Base-by-base conservation (phyloP, 2,888 invertebrate genomes). In the Oscheius sp. region DNA sequence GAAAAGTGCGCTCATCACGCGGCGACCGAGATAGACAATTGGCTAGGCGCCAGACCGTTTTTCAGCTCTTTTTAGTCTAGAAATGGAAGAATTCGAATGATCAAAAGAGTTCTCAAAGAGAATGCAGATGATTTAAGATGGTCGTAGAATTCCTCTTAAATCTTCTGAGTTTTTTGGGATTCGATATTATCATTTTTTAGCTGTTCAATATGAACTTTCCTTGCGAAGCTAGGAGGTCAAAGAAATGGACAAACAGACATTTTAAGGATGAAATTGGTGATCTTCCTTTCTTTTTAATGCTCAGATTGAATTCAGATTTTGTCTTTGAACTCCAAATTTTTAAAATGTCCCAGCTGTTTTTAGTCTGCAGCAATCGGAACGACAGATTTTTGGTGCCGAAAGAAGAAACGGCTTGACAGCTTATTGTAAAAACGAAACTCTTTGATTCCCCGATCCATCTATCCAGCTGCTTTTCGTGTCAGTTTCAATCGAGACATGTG, bases 21-120 rank as follows among this genome's bases (percentile, higher is more conserved):
- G 27, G 52, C 42, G 17, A 12, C 5, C n/a, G 17, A 29, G 29
- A 52, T n/a, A 52, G 52, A 52, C 52, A 52, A 52, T 52, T 52
- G 48, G 48, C 48, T 20, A 5, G 20, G 52, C 23, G 27, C 52
- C 52, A 52, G 10, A n/a, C n/a, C n/a, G n/a, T n/a, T 52, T 52
- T 27, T 12, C 23, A 48, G 42, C 12, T 42, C 6, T 15, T 17
- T 8, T 42, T 20, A 20, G n/a, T 15, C 42, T 17, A 42, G 20
- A 42, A 42, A 42, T 17, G 15, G 37, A 12, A 15, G 42, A 42
- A 20, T 42, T 15, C 20, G 20, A 20, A 42, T 10, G 20, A 15
- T 42, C 42, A 3, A 8, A 12, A 10, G 42, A 10, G 12, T 20
- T 17, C 20, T 42, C 42, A 17, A 17, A 37, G 15, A 20, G 42